Evolutionary conservation across 2,113 vertebrate species (phyloP), one percentile per base, ranked within the genome.

Genomic region (Vicugna pacos): DNA sequence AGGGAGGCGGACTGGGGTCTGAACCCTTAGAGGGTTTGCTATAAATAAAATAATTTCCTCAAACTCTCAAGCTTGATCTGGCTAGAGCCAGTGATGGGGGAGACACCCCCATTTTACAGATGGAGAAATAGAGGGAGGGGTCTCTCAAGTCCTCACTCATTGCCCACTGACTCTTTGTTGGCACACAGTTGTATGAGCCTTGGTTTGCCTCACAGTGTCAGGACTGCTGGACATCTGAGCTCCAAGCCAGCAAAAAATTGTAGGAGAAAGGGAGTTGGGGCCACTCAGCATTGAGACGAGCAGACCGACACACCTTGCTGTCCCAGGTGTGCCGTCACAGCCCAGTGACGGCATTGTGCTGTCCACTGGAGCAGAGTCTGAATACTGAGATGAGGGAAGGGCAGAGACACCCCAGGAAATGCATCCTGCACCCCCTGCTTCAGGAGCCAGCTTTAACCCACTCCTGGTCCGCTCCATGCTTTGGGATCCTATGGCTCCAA

Each of bases 41-140:
- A 82, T 97, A 97, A 92, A 95, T 96, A 94, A 96, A 95, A 79
- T 92, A 95, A 94, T 22, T 80, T 58, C 87, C 60, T 83, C 76
- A 58, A 54, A 48, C 24, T 75, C 83, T 89, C 48, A 22, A 83
- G 72, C 67, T 30, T 35, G 20, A 28, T 46, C 35, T 65, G 79
- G 64, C 16, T 48, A 52, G 28, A 79, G 52, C 77, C 17, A 9
- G 72, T 5, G 2, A 24, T 24, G 46, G 14, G 5, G 42, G 35
- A 73, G 60, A 54, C 38, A 19, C 64, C 46, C 42, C 30, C n/a
- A 76, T 77, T 75, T 80, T 26, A 72, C 48, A 84, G 56, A 54
- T 42, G 26, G 42, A n/a, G 79, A 52, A 56, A 32, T 3, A 32
- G 92, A 70, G 46, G 19, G 19, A 77, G 30, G n/a, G 24, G 19